Base-by-base conservation (phyloP, 2,888 invertebrate genomes). In the Marronus borbonicus region DNA sequence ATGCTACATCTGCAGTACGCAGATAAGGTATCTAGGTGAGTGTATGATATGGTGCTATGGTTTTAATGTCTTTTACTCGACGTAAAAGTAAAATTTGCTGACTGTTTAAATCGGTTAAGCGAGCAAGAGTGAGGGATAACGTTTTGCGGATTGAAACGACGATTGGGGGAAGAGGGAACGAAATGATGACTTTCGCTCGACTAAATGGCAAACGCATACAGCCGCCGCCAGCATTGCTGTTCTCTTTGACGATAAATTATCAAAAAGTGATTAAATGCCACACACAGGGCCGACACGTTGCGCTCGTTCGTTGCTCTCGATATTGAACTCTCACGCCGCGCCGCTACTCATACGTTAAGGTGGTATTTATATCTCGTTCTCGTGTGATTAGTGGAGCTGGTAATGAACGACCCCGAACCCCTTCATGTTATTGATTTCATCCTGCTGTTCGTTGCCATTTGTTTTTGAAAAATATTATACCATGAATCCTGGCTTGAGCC, bases 191-290 rank as follows among this genome's bases (percentile, higher is more conserved):
- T 17, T 20, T 55, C 55, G n/a, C n/a, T n/a, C 60, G 62, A 28
- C 4, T 28, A 62, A 62, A 62, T 31, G 62, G 62, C 62, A 28
- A 62, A 62, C 60, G 60, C 60, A 24, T 20, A 24, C 31, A 31
- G 44, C 28, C 31, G 28, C 24, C 28, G 62, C 12, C 31, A 36
- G 31, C 31, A 36, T 4, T 36, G 31, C 31, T 7, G 31, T 7
- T 68, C 69, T 17, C 60, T 69, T 64, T 70, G 36, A 60, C 58
- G 72, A 62, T 77, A 74, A 76, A 78, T 78, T 78, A 78, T 76
- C 78, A 78, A 76, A 72, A 76, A 76, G 78, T 78, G 76, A 78
- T 78, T 78, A 78, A 78, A 28, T 58, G 72, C 72, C 72, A 72
- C 68, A 68, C 68, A 68, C 68, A 68, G 68, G 20, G 68, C 12